Base-by-base conservation (phyloP, 2,797 vertebrate species). In the Gorsachius magnificus region DNA sequence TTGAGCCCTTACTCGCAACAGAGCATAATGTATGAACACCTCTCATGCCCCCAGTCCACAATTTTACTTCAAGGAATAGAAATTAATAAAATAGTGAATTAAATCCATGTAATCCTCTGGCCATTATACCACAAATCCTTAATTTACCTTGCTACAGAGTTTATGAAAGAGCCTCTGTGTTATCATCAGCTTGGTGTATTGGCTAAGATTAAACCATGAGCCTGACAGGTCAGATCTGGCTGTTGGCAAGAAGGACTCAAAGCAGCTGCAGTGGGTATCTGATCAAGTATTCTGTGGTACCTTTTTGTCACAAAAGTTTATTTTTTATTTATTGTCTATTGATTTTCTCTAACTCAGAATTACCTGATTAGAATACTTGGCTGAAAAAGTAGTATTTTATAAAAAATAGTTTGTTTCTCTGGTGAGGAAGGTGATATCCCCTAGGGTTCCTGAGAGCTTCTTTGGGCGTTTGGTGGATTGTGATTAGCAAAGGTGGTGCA, bases 1-100 rank as follows among this genome's bases (percentile, higher is more conserved):
- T 12, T 0, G 0, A 63, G 43, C 31, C 26, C 29, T 79, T 84
- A 17, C 6, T 61, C 21, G 9, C 38, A 15, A 4, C 0, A 0
- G 22, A 14, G 15, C 16, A 31, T 29, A 41, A 83, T 33, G 4
- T 8, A n/a, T 45, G 48, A 74, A 54, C 15, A 25, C 24, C 16
- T 33, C 48, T 83, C 35, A 45, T 88, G 26, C 8, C 36, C 31
- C 24, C 29, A 31, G 31, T 58, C 25, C 46, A 17, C 24, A 41
- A 2, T 72, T 84, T 92, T 82, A 68, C 43, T 69, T 84, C 38
- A 45, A 51, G 53, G 43, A 61, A 61, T 20, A 38, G 3, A 75
- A 82, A 38, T 25, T 26, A 46, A 53, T 48, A 61, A 38, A 91
- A 50, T 58, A 7, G 41, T 22, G 0, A 46, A 53, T 70, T 71